Base-by-base conservation (phyloP, 2,113 vertebrate genomes). In the Epinephelus cyanopodus region DNA sequence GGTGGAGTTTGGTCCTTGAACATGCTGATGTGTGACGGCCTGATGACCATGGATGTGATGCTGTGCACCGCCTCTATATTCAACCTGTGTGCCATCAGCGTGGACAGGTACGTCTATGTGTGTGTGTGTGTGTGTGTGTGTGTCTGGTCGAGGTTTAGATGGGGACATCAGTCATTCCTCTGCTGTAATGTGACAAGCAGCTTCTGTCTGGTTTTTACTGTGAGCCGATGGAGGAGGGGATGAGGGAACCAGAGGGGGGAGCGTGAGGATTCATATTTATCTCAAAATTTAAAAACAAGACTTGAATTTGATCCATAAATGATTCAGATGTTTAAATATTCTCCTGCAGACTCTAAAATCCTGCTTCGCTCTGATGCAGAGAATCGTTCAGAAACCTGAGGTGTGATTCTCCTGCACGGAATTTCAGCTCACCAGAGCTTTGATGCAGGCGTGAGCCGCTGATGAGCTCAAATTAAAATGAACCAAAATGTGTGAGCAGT, bases 11-110 rank as follows among this genome's bases (percentile, higher is more conserved):
- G 98, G 97, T 90, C 95, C 79, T 92, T 98, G 85, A 95, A 96
- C 89, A 92, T 86, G 0, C 74, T 89, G 57, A 83, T 98, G 53
- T 99, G 98, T 6, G 98, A 99, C 50, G 92, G 95, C 25, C 95
- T 99, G 86, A 97, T 98, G 98, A 96, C 97, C 81, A 97, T 98
- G 97, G 98, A 99, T 0, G 97, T 98, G 87, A 97, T 98, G 98
- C 95, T 98, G 67, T 98, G 98, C 93, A 98, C 98, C 0, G 97
- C 98, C 21, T 99, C 98, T 56, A 99, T 99, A 90, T 97, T 98
- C 95, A 98, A 98, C 93, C 95, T 99, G 27, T 99, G 98, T 62
- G 97, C 97, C 69, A 98, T 99, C 95, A 97, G 97, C 1, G 95
- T 98, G 80, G 97, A 99, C 95, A 96, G 97, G 95, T 95, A 78